Evolutionary conservation across 2,113 vertebrate genomes (phyloP), one percentile per base, ranked within the genome.

Genomic region (Hirundichthys speculiger): DNA sequence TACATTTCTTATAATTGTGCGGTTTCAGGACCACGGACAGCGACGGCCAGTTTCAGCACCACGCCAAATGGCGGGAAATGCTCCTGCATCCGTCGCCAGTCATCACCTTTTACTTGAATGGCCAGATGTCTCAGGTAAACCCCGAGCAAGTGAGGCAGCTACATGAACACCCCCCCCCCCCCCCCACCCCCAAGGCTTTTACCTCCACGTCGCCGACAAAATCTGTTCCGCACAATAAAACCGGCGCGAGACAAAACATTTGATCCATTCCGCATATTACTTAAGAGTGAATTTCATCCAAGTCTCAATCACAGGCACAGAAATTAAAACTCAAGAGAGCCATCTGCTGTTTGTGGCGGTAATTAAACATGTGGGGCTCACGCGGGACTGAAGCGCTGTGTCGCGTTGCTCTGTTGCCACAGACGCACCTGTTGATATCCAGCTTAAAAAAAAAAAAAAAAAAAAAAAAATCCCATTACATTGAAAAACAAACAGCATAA

Each of bases 321-420:
- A 72, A 83, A 94, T 91, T 89, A 91, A 96, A 95, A 98, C 93
- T 95, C 96, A 94, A 98, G 94, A 96, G 97, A 94, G 96, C 97
- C 96, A 98, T 96, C 97, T 99, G 93, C 95, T 94, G 97, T 96
- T 93, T 93, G 93, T 94, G 89, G 34, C 73, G 87, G 93, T 91
- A 93, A 96, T 95, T 89, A 93, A 92, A 91, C 80, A 83, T 68
- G 39, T 51, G 64, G 66, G 65, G 50, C 64, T 58, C 69, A 61
- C 9, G 13, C 48, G 73, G 67, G 51, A 63, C 50, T 15, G 63
- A 18, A 50, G 43, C 8, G 51, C 1, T n/a, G n/a, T n/a, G n/a
- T n/a, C 51, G 54, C 10, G n/a, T 40, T 45, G 25, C 18, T n/a
- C 56, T 14, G 38, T 5, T 3, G 2, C 40, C 42, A 9, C 18